A percentile compares a stretch with the other conserved stretches of the same genome.
Conservation (phyloP, 2,113 vertebrate genomes). For the Atherinomorus stipes region DNA sequence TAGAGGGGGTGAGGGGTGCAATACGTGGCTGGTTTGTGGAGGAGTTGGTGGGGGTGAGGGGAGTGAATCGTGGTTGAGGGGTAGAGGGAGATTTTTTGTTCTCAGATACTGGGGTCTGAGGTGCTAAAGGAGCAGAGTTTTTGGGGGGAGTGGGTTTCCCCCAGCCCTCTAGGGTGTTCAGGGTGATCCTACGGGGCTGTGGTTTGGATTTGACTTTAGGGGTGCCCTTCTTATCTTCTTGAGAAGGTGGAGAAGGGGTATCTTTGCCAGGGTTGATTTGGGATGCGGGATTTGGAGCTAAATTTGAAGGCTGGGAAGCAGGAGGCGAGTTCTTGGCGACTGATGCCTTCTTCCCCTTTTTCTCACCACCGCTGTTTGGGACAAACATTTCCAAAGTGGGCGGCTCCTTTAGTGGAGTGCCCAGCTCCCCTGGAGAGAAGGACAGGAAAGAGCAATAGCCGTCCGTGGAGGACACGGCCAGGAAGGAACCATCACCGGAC, state of each 20-base stretch:
- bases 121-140: conserved; percentile 23
- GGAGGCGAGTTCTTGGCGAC: conserved; percentile 69
- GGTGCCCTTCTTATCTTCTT: conserved; percentile 83
- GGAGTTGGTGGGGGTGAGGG: conserved; percentile 43
- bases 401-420: conserved; percentile 89
- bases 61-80: conserved; percentile 30
- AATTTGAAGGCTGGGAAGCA: conserved; percentile 48
- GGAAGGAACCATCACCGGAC: conserved; percentile 93
- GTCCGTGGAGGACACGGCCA: conserved; percentile 96
- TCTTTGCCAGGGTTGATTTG: conserved; percentile 74
- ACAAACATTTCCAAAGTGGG: conserved; percentile 84
- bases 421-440: conserved; percentile 91
- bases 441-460: conserved; percentile 98
- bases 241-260: conserved; percentile 31
- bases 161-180: conserved; percentile 93
- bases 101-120: conserved; percentile 41
- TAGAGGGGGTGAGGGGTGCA: conserved; percentile 58
- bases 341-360: conserved; percentile 86
- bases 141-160: conserved; percentile 83
- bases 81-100: conserved; percentile 61
- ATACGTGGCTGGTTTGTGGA: conserved; percentile 17
- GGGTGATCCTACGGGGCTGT: conserved; percentile 89
- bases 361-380: conserved; percentile 82
- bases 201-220: conserved; percentile 78
- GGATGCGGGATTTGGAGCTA: conserved; percentile 15